Conservation (phyloP, 2,888 invertebrate genomes). For the Ethmia dodecea region DNA sequence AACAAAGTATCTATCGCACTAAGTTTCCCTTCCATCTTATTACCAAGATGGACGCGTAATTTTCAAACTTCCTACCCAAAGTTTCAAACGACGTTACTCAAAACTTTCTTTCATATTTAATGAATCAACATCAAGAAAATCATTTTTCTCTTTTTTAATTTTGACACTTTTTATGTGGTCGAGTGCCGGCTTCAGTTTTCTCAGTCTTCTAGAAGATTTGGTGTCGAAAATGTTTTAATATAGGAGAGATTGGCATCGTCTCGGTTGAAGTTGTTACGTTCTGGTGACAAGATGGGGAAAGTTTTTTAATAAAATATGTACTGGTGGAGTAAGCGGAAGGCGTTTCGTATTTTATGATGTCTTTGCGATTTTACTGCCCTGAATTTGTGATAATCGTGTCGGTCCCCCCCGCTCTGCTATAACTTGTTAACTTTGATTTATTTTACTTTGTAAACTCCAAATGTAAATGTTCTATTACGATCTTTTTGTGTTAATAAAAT, state of each 20-base stretch:
- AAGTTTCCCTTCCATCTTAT: conserved; percentile 21
- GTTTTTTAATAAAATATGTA: conserved; percentile 66
- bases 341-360: conserved; percentile 40
- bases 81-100: conserved; percentile 39
- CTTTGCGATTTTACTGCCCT: conserved; percentile 36
- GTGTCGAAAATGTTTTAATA: conserved; percentile 49
- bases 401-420: not conserved
- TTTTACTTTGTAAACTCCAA: conserved; percentile 7
- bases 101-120: conserved; percentile 40
- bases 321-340: conserved; percentile 21
- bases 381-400: conserved; percentile 26
- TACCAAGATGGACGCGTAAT: conserved; percentile 10
- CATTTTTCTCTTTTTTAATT: conserved; percentile 6
- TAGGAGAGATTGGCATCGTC: conserved; percentile 40
- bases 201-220: not conserved
- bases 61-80: conserved; percentile 19
- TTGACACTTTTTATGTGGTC: not conserved
- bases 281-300: conserved; percentile 49
- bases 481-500: too few species aligned
- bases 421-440: conserved; percentile 7
- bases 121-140: conserved; percentile 38
- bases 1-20: conserved; percentile 20
- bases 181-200: not conserved
- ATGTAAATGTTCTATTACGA: conserved; percentile 1
- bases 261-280: conserved; percentile 33